Conservation (phyloP, 2,113 vertebrate genomes). For the Chlorodrepanis virens region DNA sequence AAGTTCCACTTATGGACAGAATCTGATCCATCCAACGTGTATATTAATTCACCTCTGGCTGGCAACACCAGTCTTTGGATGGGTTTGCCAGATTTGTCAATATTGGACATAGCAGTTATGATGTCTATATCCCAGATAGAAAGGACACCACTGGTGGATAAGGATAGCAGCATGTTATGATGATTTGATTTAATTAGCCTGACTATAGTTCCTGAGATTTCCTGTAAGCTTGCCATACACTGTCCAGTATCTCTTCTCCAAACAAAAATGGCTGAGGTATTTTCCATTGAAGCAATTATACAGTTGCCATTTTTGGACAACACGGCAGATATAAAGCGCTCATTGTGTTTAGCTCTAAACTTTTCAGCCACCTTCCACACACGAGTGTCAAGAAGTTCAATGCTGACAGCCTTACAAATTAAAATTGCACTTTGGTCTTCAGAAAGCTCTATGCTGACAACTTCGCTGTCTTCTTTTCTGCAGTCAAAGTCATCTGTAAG, state of each 20-base stretch:
- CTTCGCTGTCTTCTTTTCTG: slow-evolving; percentile 90
- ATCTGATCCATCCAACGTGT: slow-evolving; percentile 94
- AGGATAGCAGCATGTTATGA: slow-evolving; percentile 93
- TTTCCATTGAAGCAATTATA: slow-evolving; percentile 98
- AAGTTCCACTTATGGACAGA: slow-evolving; percentile 98
- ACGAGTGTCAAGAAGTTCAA: slow-evolving; percentile 91
- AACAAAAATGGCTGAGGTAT: slow-evolving; percentile 97
- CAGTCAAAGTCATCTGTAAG: slow-evolving; percentile 97
- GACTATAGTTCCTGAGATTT: slow-evolving; percentile 96
- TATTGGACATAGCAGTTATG: slow-evolving; percentile 98
- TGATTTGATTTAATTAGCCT: slow-evolving; percentile 95
- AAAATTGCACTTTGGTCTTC: slow-evolving; percentile 97
- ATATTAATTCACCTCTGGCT: slow-evolving; percentile 92
- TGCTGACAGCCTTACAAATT: slow-evolving; percentile 93
- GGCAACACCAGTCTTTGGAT: slow-evolving; percentile 89
- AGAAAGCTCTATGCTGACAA: slow-evolving; percentile 92
- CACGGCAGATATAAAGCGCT: slow-evolving; percentile 91
- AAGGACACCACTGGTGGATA: slow-evolving; percentile 94
- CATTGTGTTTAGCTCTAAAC: slow-evolving; percentile 93
- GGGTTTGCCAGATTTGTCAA: slow-evolving; percentile 96
- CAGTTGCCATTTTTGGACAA: slow-evolving; percentile 96
- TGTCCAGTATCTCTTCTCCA: slow-evolving; percentile 97
- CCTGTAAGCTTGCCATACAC: slow-evolving; percentile 96
- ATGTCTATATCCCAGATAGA: slow-evolving; percentile 98
- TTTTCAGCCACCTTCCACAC: slow-evolving; percentile 97